Base-by-base conservation (phyloP, 2,113 vertebrate species). In the Carassius gibelio region DNA sequence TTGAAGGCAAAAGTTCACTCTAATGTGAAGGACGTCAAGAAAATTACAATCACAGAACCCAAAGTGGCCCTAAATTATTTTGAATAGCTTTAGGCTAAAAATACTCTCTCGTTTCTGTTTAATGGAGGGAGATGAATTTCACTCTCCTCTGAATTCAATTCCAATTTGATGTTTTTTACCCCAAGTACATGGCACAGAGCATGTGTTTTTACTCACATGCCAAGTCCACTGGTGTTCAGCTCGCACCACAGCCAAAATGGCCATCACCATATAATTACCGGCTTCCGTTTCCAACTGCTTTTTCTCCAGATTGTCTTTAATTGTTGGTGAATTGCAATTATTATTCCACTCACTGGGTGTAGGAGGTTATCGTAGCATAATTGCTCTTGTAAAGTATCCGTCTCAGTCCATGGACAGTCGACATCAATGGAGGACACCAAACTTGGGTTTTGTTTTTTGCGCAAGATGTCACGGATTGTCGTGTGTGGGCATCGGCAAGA, bases 321-420 rank as follows among this genome's bases (percentile, higher is more conserved):
- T 88, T 86, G 89, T 84, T 86, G 75, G 82, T 88, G 85, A 87
- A 89, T 89, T 89, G 88, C 88, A 88, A 89, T 87, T 89, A 89
- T 90, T 86, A 86, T 89, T 90, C 82, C 66, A 87, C 87, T 84
- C 61, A 50, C 38, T 42, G 26, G 57, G 38, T 42, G 21, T 57
- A 81, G 61, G 75, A 88, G 75, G 87, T 52, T 13, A 68, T 64
- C 13, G n/a, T 42, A 30, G 42, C 48, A 74, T 90, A 85, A 90
- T 89, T 87, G 86, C 87, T 86, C 77, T 21, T 71, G 68, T 42
- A 38, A 71, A 71, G 19, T 42, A 38, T 75, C 38, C n/a, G n/a
- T 26, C 45, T 26, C 57, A 38, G 50, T 21, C 9, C 2, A 11
- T n/a, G 30, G 50, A 78, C n/a, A 9, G 15, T n/a, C 4, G 9